Evolutionary conservation across 2,797 vertebrate genomes (phyloP).

Genomic region (Lacerta bilineata): DNA sequence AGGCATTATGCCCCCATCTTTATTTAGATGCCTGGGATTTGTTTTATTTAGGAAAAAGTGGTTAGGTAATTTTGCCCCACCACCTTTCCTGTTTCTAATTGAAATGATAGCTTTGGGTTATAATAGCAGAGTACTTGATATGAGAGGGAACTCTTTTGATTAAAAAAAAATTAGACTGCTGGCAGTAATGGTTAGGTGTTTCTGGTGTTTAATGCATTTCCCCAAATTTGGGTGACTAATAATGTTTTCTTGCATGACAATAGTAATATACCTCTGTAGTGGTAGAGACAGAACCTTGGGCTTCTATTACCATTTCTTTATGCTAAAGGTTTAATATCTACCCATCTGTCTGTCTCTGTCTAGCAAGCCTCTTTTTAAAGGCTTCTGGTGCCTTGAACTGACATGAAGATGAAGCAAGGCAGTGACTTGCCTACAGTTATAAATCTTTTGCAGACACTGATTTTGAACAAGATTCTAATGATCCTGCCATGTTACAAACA

Average conservation of each 20-base stretch:
- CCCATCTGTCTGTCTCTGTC: background rate
- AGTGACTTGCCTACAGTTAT: background rate
- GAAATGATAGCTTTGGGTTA: slow-evolving; percentile 7
- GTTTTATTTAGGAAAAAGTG: slow-evolving; percentile 4
- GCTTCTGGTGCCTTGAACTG: background rate
- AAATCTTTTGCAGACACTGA: slow-evolving; percentile 7
- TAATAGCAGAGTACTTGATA: background rate
- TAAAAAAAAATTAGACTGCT: background rate
- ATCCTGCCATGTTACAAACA: background rate
- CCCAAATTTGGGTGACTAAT: background rate
- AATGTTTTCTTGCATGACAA: background rate
- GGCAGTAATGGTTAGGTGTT: background rate
- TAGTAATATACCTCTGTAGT: background rate
- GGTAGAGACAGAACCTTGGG: background rate
- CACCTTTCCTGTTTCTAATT: background rate
- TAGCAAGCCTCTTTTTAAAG: background rate
- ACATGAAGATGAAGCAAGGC: background rate
- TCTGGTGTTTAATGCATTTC: background rate
- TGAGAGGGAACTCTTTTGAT: background rate
- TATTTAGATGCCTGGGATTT: slow-evolving; percentile 7
- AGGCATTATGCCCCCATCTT: background rate
- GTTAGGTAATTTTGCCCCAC: background rate
- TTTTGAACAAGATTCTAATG: background rate
- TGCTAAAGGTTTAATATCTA: background rate
- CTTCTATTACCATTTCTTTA: background rate